Percentiles rank a stretch among this genome's conserved stretches.
phyloP scores from a whole-genome alignment of 2,797 vertebrate species.

The Sebastes diploproa region DNA sequence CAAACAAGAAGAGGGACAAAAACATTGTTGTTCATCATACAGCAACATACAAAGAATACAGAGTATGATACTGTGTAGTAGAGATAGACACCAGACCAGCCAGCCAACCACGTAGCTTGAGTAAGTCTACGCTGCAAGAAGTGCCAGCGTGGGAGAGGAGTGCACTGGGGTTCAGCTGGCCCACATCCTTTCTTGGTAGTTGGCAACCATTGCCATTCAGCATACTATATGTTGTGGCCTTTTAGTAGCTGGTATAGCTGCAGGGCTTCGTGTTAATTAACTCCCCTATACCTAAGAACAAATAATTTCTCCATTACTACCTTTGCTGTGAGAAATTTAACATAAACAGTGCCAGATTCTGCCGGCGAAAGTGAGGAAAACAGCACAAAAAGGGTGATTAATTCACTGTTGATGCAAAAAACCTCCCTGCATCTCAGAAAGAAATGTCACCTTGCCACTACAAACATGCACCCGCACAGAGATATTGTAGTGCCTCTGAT shows the following conservation, averaged over 20 bases:
- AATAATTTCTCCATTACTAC: background rate
- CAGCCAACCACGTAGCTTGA: background rate
- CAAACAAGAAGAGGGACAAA: too few relatives aligned
- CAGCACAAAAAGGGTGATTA: background rate
- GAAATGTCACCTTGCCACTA: background rate
- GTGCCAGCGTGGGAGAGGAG: too few relatives aligned
- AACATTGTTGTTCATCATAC: too few relatives aligned
- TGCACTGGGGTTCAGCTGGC: background rate
- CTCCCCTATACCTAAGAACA: background rate
- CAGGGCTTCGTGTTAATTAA: background rate
- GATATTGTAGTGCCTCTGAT: background rate
- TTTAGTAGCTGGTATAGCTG: background rate
- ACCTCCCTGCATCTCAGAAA: background rate
- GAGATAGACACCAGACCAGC: background rate
- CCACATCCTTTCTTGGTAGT: background rate
- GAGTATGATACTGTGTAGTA: too few relatives aligned
- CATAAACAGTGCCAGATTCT: background rate
- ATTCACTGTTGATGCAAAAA: background rate
- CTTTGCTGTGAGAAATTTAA: background rate
- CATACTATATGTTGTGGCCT: background rate
- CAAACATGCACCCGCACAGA: background rate
- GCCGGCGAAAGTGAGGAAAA: background rate
- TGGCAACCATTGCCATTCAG: background rate
- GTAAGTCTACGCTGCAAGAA: background rate
- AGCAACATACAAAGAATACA: too few relatives aligned